Evolutionary conservation across 2,888 invertebrate genomes (phyloP).

Genomic region (Anodontia alba): DNA sequence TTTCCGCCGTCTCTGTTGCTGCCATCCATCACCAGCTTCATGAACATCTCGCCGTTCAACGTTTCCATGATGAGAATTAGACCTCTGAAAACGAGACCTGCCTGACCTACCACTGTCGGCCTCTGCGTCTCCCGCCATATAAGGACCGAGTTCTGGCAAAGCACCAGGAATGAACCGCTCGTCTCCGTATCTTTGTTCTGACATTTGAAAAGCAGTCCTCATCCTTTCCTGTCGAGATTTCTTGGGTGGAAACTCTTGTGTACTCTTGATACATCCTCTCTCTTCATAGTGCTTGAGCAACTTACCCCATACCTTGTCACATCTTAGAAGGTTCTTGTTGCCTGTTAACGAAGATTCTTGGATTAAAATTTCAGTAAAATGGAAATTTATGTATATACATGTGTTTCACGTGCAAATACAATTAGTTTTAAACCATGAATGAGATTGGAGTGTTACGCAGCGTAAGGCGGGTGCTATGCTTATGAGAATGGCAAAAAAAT

Average conservation of each 20-base stretch:
- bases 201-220: background rate
- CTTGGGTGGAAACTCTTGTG: constrained; percentile 46
- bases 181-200: constrained; percentile 18
- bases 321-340: constrained; percentile 69
- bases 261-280: constrained; percentile 44
- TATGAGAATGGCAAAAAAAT: too few species aligned
- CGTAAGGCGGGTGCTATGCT: too few species aligned
- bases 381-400: background rate
- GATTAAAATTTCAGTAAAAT: background rate
- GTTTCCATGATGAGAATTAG: background rate
- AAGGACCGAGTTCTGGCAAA: background rate
- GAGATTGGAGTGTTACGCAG: background rate
- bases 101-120: background rate
- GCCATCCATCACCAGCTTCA: background rate
- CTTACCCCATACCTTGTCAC: constrained; percentile 71
- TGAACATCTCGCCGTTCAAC: background rate
- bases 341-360: constrained; percentile 65
- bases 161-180: constrained; percentile 18
- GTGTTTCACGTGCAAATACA: background rate
- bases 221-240: constrained; percentile 24
- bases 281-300: constrained; percentile 64
- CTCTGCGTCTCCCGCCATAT: background rate
- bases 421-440: background rate
- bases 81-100: background rate
- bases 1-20: background rate